Conservation (phyloP, 2,888 invertebrate genomes). For the Homarus gammarus region DNA sequence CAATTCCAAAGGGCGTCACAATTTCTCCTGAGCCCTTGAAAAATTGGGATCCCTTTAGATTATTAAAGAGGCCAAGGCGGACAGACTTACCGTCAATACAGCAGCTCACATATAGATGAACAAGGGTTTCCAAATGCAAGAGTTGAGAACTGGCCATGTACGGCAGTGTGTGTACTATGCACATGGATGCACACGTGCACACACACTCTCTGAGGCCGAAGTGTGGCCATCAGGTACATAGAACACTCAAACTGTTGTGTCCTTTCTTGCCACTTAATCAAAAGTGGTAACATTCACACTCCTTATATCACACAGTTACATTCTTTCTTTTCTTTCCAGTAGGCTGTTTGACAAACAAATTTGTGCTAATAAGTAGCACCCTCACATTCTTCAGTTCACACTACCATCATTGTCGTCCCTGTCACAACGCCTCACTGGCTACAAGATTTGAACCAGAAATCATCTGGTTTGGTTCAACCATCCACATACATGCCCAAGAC, state of each 20-base stretch:
- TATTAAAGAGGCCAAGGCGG: conserved; percentile 69
- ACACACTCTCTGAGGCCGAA: conserved; percentile 75
- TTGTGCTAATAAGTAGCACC: conserved; percentile 65
- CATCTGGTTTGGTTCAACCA: conserved; percentile 58
- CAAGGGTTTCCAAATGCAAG: conserved; percentile 75
- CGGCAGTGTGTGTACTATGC: conserved; percentile 69
- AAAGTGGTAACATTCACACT: conserved; percentile 66
- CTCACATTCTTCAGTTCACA: conserved; percentile 61
- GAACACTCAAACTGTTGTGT: conserved; percentile 73
- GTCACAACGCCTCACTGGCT: conserved; percentile 70
- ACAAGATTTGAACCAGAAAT: conserved; percentile 53
- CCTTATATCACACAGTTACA: conserved; percentile 69
- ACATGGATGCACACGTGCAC: conserved; percentile 60
- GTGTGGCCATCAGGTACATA: conserved; percentile 75
- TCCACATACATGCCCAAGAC: conserved; percentile 72
- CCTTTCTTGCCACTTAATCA: conserved; percentile 64
- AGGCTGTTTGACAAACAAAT: conserved; percentile 61
- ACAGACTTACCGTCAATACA: conserved; percentile 62
- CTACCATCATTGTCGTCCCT: conserved; percentile 63
- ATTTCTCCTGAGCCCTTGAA: conserved; percentile 78
- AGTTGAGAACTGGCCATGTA: conserved; percentile 75
- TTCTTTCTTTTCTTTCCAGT: conserved; percentile 61
- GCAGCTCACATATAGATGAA: conserved; percentile 70
- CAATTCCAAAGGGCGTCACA: conserved; percentile 77
- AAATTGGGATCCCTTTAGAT: conserved; percentile 77